Conservation (phyloP, 2,113 vertebrate species). For the mouse (Mus musculus) region DNA sequence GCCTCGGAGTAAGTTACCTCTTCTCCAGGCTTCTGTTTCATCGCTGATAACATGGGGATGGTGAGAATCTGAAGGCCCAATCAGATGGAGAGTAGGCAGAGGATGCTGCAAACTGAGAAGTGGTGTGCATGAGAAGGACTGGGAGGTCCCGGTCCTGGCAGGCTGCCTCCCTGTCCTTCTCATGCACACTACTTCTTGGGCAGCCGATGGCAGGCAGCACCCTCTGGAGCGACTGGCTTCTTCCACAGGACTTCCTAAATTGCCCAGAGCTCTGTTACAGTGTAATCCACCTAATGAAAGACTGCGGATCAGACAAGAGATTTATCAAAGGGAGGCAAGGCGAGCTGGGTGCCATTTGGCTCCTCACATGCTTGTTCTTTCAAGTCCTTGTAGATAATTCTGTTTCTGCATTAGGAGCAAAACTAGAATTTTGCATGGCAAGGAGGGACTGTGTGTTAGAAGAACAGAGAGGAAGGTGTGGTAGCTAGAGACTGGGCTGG, state of each 20-base stretch:
- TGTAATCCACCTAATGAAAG: slow-evolving; percentile 73
- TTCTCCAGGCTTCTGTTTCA: neutral
- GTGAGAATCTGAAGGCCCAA: neutral
- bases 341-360: slow-evolving; percentile 48
- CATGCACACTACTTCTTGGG: no score
- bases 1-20: neutral
- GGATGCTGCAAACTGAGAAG: neutral
- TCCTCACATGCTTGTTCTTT: slow-evolving; percentile 61
- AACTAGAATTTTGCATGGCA: slow-evolving; percentile 44
- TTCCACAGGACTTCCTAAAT: neutral
- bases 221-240: neutral
- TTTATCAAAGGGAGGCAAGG: slow-evolving; percentile 57
- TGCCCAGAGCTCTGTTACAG: neutral
- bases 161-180: neutral
- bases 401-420: slow-evolving; percentile 32
- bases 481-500: neutral
- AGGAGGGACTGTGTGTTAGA: neutral
- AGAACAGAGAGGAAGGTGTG: neutral
- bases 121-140: neutral
- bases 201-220: neutral
- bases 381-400: slow-evolving; percentile 57
- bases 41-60: neutral
- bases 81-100: neutral
- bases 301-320: slow-evolving; percentile 45
- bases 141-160: neutral